Conservation (phyloP, 2,113 vertebrate genomes). For the Clinocottus analis region DNA sequence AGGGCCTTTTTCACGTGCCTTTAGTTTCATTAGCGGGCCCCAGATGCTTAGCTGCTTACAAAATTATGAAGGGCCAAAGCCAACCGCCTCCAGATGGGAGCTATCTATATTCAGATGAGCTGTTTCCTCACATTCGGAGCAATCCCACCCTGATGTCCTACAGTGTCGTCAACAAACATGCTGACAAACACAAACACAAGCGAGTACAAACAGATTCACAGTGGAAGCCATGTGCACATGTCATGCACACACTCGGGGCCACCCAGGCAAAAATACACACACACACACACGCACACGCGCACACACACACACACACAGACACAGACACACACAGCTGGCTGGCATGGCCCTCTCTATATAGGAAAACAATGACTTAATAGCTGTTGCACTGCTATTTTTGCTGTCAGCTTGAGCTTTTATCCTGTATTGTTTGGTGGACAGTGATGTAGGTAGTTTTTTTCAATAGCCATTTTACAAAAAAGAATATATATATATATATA, state of each 20-base stretch:
- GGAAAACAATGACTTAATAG: slow-evolving; percentile 49
- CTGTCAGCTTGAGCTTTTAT: slow-evolving; percentile 55
- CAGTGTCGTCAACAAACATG: slow-evolving; percentile 80
- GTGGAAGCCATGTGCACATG: slow-evolving; percentile 52
- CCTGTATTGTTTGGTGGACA: slow-evolving; percentile 43
- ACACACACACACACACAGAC: slow-evolving; percentile 14
- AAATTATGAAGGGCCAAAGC: slow-evolving; percentile 84
- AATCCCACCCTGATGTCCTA: slow-evolving; percentile 82
- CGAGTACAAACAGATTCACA: slow-evolving; percentile 72
- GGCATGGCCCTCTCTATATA: slow-evolving; percentile 44
- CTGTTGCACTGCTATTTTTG: slow-evolving; percentile 30
- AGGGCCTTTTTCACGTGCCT: slow-evolving; percentile 72
- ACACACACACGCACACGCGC: neutral
- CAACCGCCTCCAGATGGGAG: slow-evolving; percentile 85
- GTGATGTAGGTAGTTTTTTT: slow-evolving; percentile 3
- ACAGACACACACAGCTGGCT: slow-evolving; percentile 29
- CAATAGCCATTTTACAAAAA: slow-evolving; percentile 36
- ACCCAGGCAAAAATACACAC: slow-evolving; percentile 24
- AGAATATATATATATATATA: too few relatives aligned
- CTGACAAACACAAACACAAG: slow-evolving; percentile 77
- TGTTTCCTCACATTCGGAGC: slow-evolving; percentile 84
- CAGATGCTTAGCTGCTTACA: slow-evolving; percentile 85
- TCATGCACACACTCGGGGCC: slow-evolving; percentile 43
- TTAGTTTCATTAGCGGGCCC: slow-evolving; percentile 83
- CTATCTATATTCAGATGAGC: slow-evolving; percentile 88